Conservation (phyloP, 2,113 vertebrate genomes). For the Amia ocellicauda region DNA sequence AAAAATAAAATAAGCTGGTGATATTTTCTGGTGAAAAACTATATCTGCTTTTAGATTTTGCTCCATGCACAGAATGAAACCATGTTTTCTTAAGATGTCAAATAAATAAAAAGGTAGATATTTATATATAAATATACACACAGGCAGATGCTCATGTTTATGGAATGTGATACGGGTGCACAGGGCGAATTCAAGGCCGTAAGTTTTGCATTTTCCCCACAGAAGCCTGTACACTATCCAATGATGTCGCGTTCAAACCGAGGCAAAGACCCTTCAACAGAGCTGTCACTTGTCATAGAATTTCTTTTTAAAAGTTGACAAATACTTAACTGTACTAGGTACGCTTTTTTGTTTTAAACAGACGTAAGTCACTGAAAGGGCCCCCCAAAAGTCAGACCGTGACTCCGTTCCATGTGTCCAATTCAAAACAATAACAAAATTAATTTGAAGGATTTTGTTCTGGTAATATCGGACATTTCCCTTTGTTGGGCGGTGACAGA, state of each 20-base stretch:
- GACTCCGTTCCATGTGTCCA: slow-evolving; percentile 28
- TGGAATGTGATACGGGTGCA: slow-evolving; percentile 33
- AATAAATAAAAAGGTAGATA: slow-evolving; percentile 72
- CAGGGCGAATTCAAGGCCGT: too few relatives aligned
- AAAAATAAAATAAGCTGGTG: too few relatives aligned
- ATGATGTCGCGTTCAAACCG: neutral
- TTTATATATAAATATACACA: slow-evolving; percentile 60
- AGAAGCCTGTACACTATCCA: neutral
- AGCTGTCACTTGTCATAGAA: neutral
- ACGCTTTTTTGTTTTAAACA: neutral
- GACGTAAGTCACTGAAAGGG: neutral
- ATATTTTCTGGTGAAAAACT: slow-evolving; percentile 25
- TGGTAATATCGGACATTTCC: slow-evolving; percentile 30
- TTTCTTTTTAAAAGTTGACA: neutral
- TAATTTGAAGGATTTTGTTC: slow-evolving; percentile 18
- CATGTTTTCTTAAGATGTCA: slow-evolving; percentile 42
- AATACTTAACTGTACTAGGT: neutral
- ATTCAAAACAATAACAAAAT: slow-evolving; percentile 23
- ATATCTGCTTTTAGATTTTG: slow-evolving; percentile 31
- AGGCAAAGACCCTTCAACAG: neutral
- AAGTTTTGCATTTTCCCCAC: too few relatives aligned
- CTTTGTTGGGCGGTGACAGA: slow-evolving; percentile 23
- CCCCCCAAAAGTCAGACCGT: slow-evolving; percentile 3
- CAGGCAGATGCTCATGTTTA: slow-evolving; percentile 36
- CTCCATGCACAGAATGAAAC: slow-evolving; percentile 43